Conservation (phyloP, 2,797 vertebrate species). For the Leucoraja ocellata region DNA sequence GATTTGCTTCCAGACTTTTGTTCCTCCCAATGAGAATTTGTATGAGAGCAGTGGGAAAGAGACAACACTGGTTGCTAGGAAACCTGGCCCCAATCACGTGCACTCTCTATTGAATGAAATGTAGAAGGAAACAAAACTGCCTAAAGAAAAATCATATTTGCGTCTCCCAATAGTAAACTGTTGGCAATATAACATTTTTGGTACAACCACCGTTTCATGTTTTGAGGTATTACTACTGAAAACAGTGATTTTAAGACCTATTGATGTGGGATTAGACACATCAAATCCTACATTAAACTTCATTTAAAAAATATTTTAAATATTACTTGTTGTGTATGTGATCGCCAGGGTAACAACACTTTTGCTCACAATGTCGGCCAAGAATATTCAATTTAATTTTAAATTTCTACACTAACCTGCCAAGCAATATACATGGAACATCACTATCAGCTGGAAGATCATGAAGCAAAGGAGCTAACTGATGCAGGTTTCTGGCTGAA, state of each 20-base stretch:
- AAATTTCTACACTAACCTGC: not conserved
- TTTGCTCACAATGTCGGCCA: not conserved
- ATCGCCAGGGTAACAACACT: not conserved
- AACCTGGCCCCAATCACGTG: not conserved
- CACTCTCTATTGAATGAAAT: not conserved
- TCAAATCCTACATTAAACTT: not conserved
- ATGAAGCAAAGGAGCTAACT: not conserved
- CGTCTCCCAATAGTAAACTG: not conserved
- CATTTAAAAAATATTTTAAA: not conserved
- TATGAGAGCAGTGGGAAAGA: not conserved
- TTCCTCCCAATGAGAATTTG: not conserved
- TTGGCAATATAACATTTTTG: not conserved
- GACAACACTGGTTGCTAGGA: constrained; percentile 26
- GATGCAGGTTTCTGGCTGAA: not conserved
- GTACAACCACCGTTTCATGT: not conserved
- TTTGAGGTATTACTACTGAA: not conserved
- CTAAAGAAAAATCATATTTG: not conserved
- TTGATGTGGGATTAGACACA: not conserved
- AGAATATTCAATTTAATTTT: not conserved
- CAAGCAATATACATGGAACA: not conserved
- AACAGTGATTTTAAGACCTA: not conserved
- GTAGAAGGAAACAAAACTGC: not conserved
- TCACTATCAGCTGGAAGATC: not conserved
- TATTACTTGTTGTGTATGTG: not conserved
- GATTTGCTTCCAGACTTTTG: not conserved